phyloP scores from a whole-genome alignment of 2,888 invertebrate species.

The Punctoribates punctum region DNA sequence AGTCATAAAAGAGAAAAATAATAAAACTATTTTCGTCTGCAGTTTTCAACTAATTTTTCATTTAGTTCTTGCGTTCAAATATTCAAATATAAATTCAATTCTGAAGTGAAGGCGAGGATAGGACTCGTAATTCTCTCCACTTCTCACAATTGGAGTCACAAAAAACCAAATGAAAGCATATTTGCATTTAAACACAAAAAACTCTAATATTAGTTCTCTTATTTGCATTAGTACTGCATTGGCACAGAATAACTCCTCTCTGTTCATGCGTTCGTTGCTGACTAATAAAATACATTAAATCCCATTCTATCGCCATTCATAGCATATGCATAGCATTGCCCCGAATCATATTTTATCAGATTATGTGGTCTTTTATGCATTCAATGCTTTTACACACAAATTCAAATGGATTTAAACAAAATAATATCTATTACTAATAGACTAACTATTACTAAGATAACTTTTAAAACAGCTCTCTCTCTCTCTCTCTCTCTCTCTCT shows the following conservation, averaged over 20 bases:
- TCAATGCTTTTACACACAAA: too few species aligned
- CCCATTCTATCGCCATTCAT: neutral
- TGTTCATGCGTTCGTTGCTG: neutral
- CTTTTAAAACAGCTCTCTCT: too few species aligned
- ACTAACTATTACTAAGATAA: too few species aligned
- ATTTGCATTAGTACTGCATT: constrained; percentile 2
- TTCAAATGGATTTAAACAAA: too few species aligned
- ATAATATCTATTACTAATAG: too few species aligned
- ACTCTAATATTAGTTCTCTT: neutral
- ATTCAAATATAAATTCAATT: neutral
- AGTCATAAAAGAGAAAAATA: neutral
- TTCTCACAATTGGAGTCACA: neutral
- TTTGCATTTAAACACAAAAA: neutral
- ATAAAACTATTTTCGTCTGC: neutral
- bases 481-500: too few species aligned
- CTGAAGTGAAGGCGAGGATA: neutral
- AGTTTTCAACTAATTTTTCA: neutral
- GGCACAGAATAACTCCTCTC: neutral
- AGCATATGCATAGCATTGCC: too few species aligned
- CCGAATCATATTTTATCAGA: neutral
- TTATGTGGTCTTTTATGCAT: neutral
- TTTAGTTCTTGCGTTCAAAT: neutral
- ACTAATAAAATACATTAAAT: neutral
- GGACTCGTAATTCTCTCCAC: neutral
- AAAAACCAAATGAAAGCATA: neutral